Percentiles rank a stretch among this genome's conserved stretches.
Evolutionary conservation across 2,797 vertebrate species (phyloP).

Genomic region (Halcyon smyrnensis): DNA sequence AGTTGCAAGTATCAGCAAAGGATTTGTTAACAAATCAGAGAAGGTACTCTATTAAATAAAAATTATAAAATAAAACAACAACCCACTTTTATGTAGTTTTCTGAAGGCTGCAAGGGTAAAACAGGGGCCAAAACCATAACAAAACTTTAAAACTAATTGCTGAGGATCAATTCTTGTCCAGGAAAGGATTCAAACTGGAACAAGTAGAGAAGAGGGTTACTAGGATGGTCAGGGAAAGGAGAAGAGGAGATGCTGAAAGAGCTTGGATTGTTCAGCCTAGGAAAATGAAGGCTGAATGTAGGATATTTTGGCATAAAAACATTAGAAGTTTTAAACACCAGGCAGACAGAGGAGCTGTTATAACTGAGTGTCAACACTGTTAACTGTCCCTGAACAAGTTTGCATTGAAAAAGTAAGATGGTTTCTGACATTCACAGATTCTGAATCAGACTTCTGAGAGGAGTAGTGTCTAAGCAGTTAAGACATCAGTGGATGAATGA

Average conservation of each 20-base stretch:
- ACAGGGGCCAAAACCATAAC: neutral
- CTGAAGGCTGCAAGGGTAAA: neutral
- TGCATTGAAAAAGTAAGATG: neutral
- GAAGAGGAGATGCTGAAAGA: neutral
- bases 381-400: neutral
- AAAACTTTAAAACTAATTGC: neutral
- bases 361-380: neutral
- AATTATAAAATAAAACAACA: neutral
- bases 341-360: neutral
- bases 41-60: neutral
- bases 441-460: neutral
- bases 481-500: neutral
- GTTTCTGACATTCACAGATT: neutral
- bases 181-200: neutral
- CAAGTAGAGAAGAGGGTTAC: neutral
- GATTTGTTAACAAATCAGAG: neutral
- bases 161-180: neutral
- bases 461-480: neutral
- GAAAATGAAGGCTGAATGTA: neutral
- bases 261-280: neutral
- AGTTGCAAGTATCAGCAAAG: neutral
- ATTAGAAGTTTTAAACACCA: neutral
- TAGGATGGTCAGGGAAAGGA: neutral
- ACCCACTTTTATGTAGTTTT: neutral
- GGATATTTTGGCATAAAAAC: neutral